phyloP scores from a whole-genome alignment of 1,140 invertebrate species.

The Meloidogyne exigua region DNA sequence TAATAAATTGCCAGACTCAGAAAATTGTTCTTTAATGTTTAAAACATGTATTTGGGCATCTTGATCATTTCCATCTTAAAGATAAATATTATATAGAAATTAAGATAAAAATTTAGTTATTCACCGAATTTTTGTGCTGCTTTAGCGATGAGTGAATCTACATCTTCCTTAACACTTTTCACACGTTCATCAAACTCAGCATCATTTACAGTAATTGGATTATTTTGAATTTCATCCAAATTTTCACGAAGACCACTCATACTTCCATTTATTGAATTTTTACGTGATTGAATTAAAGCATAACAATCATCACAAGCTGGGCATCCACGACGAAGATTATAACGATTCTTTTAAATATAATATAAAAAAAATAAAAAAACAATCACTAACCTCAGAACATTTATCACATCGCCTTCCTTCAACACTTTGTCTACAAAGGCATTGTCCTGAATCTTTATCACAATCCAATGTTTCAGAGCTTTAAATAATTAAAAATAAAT shows the following conservation, averaged over 20 bases:
- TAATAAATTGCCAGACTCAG: constrained; percentile 38
- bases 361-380: constrained; percentile 25
- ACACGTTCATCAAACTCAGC: constrained; percentile 54
- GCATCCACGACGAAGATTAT: constrained; percentile 51
- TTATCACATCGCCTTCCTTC: constrained; percentile 88
- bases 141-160: constrained; percentile 44
- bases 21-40: constrained; percentile 44
- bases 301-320: constrained; percentile 62
- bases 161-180: constrained; percentile 44
- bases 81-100: background rate
- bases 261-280: constrained; percentile 49
- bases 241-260: constrained; percentile 49
- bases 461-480: constrained; percentile 56
- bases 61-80: constrained; percentile 50
- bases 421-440: constrained; percentile 87
- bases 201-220: constrained; percentile 55
- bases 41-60: constrained; percentile 49
- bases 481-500: background rate
- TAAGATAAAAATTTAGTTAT: constrained; percentile 11
- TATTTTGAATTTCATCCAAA: constrained; percentile 61
- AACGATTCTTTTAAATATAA: constrained; percentile 11
- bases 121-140: constrained; percentile 55
- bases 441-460: constrained; percentile 70
- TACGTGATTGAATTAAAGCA: constrained; percentile 56
- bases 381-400: constrained; percentile 70